Percentiles rank a stretch among this genome's conserved stretches.
Conservation (phyloP, 1,140 invertebrate genomes). For the Zaprionus ornatus region DNA sequence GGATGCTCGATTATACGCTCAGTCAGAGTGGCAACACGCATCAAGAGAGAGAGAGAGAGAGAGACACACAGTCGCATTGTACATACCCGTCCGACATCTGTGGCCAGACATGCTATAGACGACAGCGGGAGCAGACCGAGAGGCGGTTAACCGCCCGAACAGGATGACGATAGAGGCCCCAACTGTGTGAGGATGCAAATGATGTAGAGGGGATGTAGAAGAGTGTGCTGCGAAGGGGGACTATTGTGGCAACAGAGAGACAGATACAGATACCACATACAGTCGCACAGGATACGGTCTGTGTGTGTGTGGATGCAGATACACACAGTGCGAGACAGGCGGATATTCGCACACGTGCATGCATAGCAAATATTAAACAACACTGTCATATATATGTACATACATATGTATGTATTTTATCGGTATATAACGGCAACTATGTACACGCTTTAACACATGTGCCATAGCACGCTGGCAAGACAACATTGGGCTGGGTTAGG, state of each 20-base stretch:
- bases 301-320: conserved; percentile 9
- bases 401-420: not conserved
- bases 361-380: conserved; percentile 62
- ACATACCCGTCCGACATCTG: conserved; percentile 1
- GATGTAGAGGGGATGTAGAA: not conserved
- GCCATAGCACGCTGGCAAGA: conserved; percentile 58
- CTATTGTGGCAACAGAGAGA: conserved; percentile 53
- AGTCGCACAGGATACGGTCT: conserved; percentile 35
- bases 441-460: conserved; percentile 21
- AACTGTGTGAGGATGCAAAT: conserved; percentile 1
- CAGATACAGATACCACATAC: conserved; percentile 32
- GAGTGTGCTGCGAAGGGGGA: conserved; percentile 16
- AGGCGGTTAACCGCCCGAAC: conserved; percentile 42
- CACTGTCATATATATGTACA: not conserved
- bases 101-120: conserved; percentile 34
- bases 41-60: not conserved
- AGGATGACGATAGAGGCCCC: conserved; percentile 39
- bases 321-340: conserved; percentile 19
- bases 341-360: conserved; percentile 69
- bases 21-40: not conserved
- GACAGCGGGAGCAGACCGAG: conserved; percentile 4
- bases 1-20: conserved; percentile 22
- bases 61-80: not conserved
- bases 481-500: conserved; percentile 51
- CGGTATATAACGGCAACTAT: conserved; percentile 17